phyloP scores from a whole-genome alignment of 2,888 invertebrate genomes.

The Archaeoteleia sp. region DNA sequence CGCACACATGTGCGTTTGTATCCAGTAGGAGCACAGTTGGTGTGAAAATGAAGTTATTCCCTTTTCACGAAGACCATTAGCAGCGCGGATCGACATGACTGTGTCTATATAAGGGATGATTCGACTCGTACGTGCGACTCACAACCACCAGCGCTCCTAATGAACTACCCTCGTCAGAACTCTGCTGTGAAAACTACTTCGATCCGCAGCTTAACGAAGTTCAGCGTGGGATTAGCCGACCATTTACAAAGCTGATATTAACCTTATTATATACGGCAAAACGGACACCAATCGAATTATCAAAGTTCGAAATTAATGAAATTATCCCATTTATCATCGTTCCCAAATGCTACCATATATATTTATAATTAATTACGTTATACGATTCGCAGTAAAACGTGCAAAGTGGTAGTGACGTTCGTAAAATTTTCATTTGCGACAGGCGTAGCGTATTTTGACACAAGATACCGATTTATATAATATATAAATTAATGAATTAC shows the following conservation, averaged over 20 bases:
- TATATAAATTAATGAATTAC: not conserved
- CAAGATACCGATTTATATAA: not conserved
- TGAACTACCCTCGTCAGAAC: constrained; percentile 45
- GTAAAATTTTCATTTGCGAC: not conserved
- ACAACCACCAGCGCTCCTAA: constrained; percentile 31
- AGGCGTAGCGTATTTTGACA: too few relatives aligned
- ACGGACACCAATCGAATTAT: constrained; percentile 56
- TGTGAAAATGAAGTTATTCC: constrained; percentile 35
- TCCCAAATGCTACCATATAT: not conserved
- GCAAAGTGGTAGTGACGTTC: too few relatives aligned
- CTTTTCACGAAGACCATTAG: constrained; percentile 38
- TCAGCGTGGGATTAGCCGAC: constrained; percentile 54
- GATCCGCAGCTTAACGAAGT: constrained; percentile 56
- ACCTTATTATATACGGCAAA: constrained; percentile 58
- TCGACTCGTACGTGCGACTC: constrained; percentile 19
- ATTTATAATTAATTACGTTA: too few relatives aligned
- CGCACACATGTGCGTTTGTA: too few relatives aligned
- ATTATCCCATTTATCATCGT: too few relatives aligned
- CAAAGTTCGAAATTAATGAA: constrained; percentile 46
- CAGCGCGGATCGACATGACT: constrained; percentile 26
- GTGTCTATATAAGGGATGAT: constrained; percentile 19
- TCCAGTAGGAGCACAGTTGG: too few relatives aligned
- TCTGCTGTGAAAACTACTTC: constrained; percentile 40
- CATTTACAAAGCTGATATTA: constrained; percentile 58
- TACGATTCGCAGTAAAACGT: too few relatives aligned